phyloP scores from a whole-genome alignment of 2,797 vertebrate species.

The Emys orbicularis region DNA sequence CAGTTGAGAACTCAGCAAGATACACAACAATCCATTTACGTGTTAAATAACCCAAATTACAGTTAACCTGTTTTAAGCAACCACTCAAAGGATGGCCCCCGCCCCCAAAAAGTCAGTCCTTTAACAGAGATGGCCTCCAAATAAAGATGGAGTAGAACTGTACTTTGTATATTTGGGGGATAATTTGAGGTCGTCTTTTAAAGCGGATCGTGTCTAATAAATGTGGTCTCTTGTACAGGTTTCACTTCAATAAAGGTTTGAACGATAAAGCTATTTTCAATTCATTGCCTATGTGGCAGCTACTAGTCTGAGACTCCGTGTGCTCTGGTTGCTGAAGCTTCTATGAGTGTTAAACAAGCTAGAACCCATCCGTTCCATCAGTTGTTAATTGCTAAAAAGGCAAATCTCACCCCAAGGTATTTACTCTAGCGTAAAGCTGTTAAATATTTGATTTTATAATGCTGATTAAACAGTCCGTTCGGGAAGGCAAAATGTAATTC shows the following conservation, averaged over 20 bases:
- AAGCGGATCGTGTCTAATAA: background rate
- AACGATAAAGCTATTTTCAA: rapidly evolving
- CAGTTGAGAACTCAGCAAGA: slow-evolving; percentile 66
- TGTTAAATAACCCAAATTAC: slow-evolving; percentile 54
- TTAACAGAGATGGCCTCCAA: background rate
- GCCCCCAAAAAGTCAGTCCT: rapidly evolving
- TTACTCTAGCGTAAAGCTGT: background rate
- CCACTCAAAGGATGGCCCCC: background rate
- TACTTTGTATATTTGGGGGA: background rate
- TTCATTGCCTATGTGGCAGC: background rate
- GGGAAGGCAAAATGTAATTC: background rate
- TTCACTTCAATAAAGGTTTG: background rate
- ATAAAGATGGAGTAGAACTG: background rate
- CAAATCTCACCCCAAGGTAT: background rate
- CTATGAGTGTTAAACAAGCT: background rate
- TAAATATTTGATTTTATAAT: background rate
- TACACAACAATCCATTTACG: slow-evolving; percentile 31
- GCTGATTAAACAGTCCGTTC: slow-evolving; percentile 3
- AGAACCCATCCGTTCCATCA: background rate
- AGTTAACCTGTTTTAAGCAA: slow-evolving; percentile 14
- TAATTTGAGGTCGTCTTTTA: background rate
- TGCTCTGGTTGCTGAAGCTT: background rate
- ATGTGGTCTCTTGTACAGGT: background rate
- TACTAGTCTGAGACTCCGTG: background rate
- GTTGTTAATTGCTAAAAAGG: background rate